A percentile compares a stretch with the other conserved stretches of the same genome.
Conservation (phyloP, 2,113 vertebrate genomes). For the Psephotus haematonotus region DNA sequence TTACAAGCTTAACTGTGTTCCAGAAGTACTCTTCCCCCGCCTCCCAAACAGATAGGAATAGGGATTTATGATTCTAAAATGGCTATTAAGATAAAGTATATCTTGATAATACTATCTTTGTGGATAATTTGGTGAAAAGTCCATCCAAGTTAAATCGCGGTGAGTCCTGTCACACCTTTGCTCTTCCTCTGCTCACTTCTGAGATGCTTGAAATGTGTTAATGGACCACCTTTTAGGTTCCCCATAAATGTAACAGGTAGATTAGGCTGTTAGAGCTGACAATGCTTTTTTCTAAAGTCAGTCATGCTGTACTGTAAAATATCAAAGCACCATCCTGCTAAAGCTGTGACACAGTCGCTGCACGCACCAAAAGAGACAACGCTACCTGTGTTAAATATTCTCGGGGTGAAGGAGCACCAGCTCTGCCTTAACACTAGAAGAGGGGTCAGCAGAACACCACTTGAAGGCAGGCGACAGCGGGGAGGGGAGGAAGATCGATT, state of each 20-base stretch:
- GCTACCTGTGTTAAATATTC: background rate
- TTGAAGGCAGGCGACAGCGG: background rate
- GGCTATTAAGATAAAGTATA: background rate
- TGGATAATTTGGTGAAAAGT: background rate
- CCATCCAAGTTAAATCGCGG: background rate
- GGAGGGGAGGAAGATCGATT: background rate
- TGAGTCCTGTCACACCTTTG: background rate
- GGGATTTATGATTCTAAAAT: background rate
- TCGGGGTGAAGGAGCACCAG: background rate
- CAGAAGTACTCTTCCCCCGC: background rate
- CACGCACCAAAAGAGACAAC: background rate
- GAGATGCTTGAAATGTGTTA: background rate
- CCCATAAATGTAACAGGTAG: conserved; percentile 11
- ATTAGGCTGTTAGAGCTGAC: background rate
- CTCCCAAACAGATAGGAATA: background rate
- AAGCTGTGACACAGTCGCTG: conserved; percentile 25
- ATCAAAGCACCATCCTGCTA: background rate
- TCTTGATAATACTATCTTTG: background rate
- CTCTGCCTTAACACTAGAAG: background rate
- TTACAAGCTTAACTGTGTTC: background rate
- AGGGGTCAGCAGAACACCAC: background rate
- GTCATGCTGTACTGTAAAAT: conserved; percentile 13
- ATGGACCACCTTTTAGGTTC: background rate
- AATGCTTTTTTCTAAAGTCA: background rate
- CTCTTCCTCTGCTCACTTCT: background rate